Evolutionary conservation across 1,140 invertebrate genomes (phyloP).

Genomic region (Scylla paramamosain): DNA sequence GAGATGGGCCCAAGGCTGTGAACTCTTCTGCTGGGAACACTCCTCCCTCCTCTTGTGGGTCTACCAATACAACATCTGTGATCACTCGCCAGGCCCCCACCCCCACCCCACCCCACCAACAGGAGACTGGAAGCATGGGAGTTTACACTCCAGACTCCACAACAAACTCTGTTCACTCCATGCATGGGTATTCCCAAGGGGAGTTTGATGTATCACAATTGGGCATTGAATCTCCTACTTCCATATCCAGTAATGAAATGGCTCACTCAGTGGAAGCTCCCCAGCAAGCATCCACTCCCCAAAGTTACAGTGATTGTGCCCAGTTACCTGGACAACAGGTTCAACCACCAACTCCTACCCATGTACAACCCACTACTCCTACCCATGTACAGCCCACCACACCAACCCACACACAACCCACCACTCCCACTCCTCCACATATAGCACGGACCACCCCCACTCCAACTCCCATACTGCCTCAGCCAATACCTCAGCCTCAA

Average conservation of each 20-base stretch:
- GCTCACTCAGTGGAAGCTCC: constrained; percentile 79
- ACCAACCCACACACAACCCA: constrained; percentile 79
- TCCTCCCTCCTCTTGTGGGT: constrained; percentile 72
- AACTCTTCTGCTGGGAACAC: constrained; percentile 67
- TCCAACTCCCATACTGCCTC: constrained; percentile 78
- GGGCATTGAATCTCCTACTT: constrained; percentile 91
- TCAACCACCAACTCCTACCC: constrained; percentile 78
- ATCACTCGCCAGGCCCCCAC: constrained; percentile 75
- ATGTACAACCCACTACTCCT: constrained; percentile 77
- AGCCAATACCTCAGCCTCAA: constrained; percentile 76
- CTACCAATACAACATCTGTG: constrained; percentile 73
- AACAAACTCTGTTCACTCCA: constrained; percentile 90
- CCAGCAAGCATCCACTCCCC: constrained; percentile 78
- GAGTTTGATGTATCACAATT: constrained; percentile 91
- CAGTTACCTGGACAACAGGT: constrained; percentile 78
- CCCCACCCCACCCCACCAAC: constrained; percentile 76
- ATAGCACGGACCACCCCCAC: constrained; percentile 74
- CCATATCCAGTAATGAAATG: constrained; percentile 90
- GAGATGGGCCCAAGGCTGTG: constrained; percentile 65
- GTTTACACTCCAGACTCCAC: constrained; percentile 92
- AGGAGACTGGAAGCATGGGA: constrained; percentile 82
- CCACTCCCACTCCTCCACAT: constrained; percentile 80
- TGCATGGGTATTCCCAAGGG: constrained; percentile 87
- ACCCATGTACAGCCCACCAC: constrained; percentile 79
- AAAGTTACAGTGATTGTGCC: constrained; percentile 78